These are phyloP conservation scores for Ligdia adustata DNA, from an alignment of 2,888 invertebrate genomes.

Conservation along the genomic window DNA sequence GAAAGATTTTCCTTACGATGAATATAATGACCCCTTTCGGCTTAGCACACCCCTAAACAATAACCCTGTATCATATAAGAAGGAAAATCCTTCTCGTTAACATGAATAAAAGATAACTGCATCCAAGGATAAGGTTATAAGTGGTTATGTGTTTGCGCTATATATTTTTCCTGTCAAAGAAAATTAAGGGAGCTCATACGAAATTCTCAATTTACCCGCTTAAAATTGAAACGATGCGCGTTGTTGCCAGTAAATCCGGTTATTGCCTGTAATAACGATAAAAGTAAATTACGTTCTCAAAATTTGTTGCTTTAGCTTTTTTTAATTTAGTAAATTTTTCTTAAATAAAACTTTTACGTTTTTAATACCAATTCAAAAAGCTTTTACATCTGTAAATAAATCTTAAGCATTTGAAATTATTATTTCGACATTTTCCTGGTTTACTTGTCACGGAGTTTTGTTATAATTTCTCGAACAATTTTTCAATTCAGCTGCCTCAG, in stretches of 20 bases:
- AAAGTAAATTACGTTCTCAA: constrained; percentile 51
- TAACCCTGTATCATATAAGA: too few relatives aligned
- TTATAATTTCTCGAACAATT: neutral
- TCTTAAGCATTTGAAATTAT: constrained; percentile 2
- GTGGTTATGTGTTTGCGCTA: too few relatives aligned
- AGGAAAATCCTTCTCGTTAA: constrained; percentile 16
- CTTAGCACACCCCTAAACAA: too few relatives aligned
- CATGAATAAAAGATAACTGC: constrained; percentile 19
- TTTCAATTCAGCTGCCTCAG: too few relatives aligned
- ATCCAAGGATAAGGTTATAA: constrained; percentile 12
- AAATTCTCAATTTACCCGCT: constrained; percentile 43
- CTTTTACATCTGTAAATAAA: neutral
- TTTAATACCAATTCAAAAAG: neutral
- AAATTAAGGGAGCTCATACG: constrained; percentile 43
- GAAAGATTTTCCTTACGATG: too few relatives aligned
- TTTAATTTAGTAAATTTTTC: too few relatives aligned
- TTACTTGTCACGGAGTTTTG: neutral
- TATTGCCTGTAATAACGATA: constrained; percentile 55
- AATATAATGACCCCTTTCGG: too few relatives aligned
- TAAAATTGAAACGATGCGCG: constrained; percentile 51
- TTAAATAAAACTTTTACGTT: too few relatives aligned
- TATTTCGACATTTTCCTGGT: constrained; percentile 1
- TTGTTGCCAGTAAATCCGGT: constrained; percentile 49
- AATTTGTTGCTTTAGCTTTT: constrained; percentile 32
- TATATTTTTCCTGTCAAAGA: constrained; percentile 6